Conservation (phyloP, 2,888 invertebrate species). For the Opisthograptis luteolata region DNA sequence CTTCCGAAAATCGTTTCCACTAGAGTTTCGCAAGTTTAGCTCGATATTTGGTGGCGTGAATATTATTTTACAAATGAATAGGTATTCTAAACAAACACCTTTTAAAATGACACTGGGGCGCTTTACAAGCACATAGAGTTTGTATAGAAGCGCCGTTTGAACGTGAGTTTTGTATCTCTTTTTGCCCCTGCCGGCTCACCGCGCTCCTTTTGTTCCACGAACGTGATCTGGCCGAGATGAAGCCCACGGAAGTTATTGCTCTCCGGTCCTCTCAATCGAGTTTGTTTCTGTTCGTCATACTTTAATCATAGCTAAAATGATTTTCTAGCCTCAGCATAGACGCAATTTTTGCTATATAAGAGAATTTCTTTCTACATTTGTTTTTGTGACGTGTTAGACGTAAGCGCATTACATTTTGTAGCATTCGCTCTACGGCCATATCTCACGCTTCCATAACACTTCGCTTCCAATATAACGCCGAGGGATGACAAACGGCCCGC, state of each 20-base stretch:
- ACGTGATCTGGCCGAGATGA: constrained; percentile 81
- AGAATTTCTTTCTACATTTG: constrained; percentile 61
- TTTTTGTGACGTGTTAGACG: constrained; percentile 62
- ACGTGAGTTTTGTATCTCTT: constrained; percentile 64
- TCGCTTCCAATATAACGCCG: constrained; percentile 65
- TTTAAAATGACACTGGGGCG: constrained; percentile 46
- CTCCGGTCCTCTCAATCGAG: constrained; percentile 69
- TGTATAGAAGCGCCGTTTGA: constrained; percentile 76
- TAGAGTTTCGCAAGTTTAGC: constrained; percentile 20
- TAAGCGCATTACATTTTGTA: constrained; percentile 68
- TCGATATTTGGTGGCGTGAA: constrained; percentile 42
- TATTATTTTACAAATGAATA: constrained; percentile 42
- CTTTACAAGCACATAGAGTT: constrained; percentile 62
- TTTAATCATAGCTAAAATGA: constrained; percentile 62
- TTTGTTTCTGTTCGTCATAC: constrained; percentile 69
- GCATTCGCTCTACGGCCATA: constrained; percentile 61
- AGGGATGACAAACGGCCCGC: constrained; percentile 63
- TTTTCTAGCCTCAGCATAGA: constrained; percentile 53
- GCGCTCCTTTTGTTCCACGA: constrained; percentile 76
- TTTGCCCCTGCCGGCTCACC: constrained; percentile 64
- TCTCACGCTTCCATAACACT: constrained; percentile 62
- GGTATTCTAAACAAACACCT: constrained; percentile 45
- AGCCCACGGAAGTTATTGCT: constrained; percentile 73
- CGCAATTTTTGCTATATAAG: constrained; percentile 46
- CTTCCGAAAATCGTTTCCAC: constrained; percentile 45